These are phyloP conservation scores for Mesochorus sp. DNA, from an alignment of 2,888 invertebrate species.

Conservation along the genomic window DNA sequence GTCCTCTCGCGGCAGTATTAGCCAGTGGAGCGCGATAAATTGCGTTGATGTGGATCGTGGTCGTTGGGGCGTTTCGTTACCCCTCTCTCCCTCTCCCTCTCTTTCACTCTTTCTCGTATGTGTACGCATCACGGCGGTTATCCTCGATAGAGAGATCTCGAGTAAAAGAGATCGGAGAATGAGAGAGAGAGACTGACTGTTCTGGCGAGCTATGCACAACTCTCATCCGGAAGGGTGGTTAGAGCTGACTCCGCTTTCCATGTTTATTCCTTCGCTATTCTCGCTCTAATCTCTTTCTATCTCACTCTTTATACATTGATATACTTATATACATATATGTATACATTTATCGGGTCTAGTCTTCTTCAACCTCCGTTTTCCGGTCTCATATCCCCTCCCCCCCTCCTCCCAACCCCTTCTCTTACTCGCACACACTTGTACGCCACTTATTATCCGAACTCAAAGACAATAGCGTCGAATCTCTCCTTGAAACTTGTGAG, in stretches of 20 bases:
- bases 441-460: constrained; percentile 53
- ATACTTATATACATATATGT: background rate
- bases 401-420: constrained; percentile 1
- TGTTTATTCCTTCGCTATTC: constrained; percentile 64
- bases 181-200: background rate
- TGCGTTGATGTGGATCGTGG: constrained; percentile 60
- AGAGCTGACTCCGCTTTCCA: constrained; percentile 65
- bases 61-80: constrained; percentile 61
- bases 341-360: background rate
- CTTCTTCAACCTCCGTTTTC: constrained; percentile 9
- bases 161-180: background rate
- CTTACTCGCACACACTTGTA: background rate
- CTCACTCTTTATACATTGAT: constrained; percentile 6
- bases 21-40: constrained; percentile 57
- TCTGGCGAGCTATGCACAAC: constrained; percentile 18
- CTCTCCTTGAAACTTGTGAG: constrained; percentile 20
- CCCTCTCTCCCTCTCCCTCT: background rate
- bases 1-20: background rate
- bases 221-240: constrained; percentile 59
- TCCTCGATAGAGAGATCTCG: too few species aligned
- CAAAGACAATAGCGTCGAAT: constrained; percentile 29
- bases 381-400: background rate
- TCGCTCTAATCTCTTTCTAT: constrained; percentile 37
- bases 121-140: too few species aligned
- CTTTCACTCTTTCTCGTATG: too few species aligned